These are phyloP conservation scores for Bombus picipes DNA, from an alignment of 1,140 invertebrate species.

Conservation along the genomic window DNA sequence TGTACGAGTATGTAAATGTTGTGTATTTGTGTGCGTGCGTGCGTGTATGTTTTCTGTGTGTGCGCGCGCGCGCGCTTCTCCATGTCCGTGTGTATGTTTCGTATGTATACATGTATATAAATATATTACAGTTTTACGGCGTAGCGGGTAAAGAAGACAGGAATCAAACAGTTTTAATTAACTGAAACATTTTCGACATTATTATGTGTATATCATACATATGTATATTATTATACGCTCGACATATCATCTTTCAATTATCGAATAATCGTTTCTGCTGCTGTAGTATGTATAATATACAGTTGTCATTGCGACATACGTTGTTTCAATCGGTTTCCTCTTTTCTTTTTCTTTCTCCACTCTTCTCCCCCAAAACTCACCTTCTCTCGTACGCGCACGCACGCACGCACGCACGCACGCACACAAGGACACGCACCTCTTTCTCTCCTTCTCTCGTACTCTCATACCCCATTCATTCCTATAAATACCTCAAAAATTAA, in stretches of 20 bases:
- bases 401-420: too few relatives aligned
- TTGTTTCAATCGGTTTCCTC: not conserved
- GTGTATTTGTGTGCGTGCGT: not conserved
- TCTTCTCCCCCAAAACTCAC: not conserved
- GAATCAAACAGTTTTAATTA: slow-evolving; percentile 56
- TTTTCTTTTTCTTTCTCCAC: not conserved
- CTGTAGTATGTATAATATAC: slow-evolving; percentile 53
- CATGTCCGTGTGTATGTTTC: slow-evolving; percentile 3
- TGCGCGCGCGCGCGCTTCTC: not conserved
- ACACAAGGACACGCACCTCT: not conserved
- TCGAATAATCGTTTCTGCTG: slow-evolving; percentile 26
- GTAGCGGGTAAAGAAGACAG: slow-evolving; percentile 59
- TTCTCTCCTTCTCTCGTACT: not conserved
- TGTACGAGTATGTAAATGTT: not conserved
- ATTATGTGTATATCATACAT: slow-evolving; percentile 32
- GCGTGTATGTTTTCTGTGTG: slow-evolving; percentile 1
- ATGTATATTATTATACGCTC: slow-evolving; percentile 17
- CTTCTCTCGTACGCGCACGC: not conserved
- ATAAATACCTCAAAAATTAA: slow-evolving; percentile 64
- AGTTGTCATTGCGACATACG: slow-evolving; percentile 27
- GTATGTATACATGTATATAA: slow-evolving; percentile 66
- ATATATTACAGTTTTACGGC: slow-evolving; percentile 68
- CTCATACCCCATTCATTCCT: slow-evolving; percentile 42
- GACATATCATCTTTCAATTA: not conserved
- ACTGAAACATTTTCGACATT: slow-evolving; percentile 36